Evolutionary conservation across 2,113 vertebrate genomes (phyloP).

Genomic region (Erythrolamprus reginae): DNA sequence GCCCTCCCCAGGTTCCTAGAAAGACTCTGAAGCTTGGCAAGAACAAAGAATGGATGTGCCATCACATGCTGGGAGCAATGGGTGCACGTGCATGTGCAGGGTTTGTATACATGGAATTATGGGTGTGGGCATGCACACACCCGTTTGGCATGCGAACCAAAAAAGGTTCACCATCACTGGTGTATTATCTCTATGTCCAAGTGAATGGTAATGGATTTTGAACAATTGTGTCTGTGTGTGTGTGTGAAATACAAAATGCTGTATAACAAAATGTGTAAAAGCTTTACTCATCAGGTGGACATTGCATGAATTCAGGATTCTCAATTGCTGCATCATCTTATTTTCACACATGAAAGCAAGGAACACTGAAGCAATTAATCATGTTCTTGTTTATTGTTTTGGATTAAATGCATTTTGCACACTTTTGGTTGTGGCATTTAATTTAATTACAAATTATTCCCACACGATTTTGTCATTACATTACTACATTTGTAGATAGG

Average conservation of each 20-base stretch:
- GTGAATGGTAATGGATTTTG: constrained; percentile 5
- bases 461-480: constrained; percentile 36
- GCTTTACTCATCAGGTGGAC: constrained; percentile 34
- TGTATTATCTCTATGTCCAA: background rate
- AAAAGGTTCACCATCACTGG: too few species aligned
- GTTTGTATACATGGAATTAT: too few species aligned
- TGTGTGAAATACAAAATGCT: background rate
- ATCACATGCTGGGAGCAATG: too few species aligned
- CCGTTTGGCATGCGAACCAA: too few species aligned
- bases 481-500: constrained; percentile 22
- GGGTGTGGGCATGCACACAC: too few species aligned
- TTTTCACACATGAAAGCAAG: constrained; percentile 55
- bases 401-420: constrained; percentile 54
- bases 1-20: too few species aligned
- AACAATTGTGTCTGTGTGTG: constrained; percentile 2
- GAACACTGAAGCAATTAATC: constrained; percentile 62
- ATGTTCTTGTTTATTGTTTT: constrained; percentile 56
- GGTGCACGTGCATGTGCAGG: too few species aligned
- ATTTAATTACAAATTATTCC: constrained; percentile 58
- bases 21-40: too few species aligned
- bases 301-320: constrained; percentile 46
- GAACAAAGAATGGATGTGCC: too few species aligned
- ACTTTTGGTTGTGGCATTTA: constrained; percentile 58
- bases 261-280: constrained; percentile 19
- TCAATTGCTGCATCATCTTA: constrained; percentile 51